Conservation (phyloP, 2,888 invertebrate genomes). For the Chrysina gloriosa region DNA sequence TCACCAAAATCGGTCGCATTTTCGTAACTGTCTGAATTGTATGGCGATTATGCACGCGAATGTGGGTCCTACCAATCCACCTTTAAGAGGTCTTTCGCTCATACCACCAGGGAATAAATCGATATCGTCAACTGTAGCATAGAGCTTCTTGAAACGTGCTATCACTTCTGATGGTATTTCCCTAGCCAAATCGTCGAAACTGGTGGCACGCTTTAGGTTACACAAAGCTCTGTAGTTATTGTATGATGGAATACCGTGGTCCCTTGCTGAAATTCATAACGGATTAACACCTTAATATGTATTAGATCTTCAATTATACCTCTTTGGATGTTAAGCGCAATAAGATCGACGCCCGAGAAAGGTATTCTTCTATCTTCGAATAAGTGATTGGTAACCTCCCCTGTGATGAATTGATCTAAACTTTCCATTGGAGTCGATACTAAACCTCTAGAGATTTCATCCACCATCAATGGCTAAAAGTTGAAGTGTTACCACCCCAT, state of each 20-base stretch:
- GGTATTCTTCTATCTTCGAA: constrained; percentile 91
- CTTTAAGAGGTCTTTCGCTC: constrained; percentile 88
- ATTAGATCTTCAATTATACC: constrained; percentile 55
- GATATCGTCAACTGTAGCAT: constrained; percentile 93
- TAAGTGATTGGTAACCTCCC: constrained; percentile 93
- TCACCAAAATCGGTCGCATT: constrained; percentile 95
- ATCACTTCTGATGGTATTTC: constrained; percentile 90
- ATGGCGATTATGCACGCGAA: constrained; percentile 95
- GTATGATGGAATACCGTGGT: constrained; percentile 89
- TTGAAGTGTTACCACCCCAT: no score
- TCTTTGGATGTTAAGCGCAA: constrained; percentile 91
- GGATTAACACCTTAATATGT: neutral
- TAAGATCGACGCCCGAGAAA: constrained; percentile 91
- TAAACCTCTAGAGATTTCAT: constrained; percentile 87
- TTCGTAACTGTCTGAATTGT: constrained; percentile 89
- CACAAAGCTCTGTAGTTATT: constrained; percentile 92
- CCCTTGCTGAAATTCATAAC: constrained; percentile 69
- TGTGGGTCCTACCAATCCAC: constrained; percentile 93
- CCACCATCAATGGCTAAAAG: constrained; percentile 79
- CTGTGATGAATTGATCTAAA: constrained; percentile 92
- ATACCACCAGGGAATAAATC: constrained; percentile 96
- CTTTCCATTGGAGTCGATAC: constrained; percentile 93
- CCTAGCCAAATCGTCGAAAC: constrained; percentile 87
- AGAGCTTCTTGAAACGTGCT: constrained; percentile 81
- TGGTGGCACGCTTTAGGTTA: constrained; percentile 85